Evolutionary conservation across 2,888 invertebrate species (phyloP), one percentile per base, ranked within the genome.

Genomic region (Stenolophus ochropezus): DNA sequence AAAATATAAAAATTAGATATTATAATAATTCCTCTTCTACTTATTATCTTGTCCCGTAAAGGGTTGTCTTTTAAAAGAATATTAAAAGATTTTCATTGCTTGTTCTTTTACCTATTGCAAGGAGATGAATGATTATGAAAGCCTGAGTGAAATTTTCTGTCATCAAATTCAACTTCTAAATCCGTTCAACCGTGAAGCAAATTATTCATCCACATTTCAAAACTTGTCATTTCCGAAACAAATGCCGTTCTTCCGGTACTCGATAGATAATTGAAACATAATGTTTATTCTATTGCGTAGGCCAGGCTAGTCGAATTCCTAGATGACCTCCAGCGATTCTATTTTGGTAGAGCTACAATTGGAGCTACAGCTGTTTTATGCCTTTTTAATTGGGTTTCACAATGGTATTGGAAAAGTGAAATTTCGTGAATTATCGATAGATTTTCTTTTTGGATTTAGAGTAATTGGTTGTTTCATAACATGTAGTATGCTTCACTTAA

Each of bases 181-280:
- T 11, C 21, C 21, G n/a, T 21, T 56, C 56, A 20, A 56, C 56
- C 56, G 11, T 56, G 56, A 56, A 20, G 20, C 16, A 56, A 20
- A 56, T 56, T 21, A 21, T 21, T 21, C 56, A 56, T 56, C 21
- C 11, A 56, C 20, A 21, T 20, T 21, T 56, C 21, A 20, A 56
- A 56, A 21, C 56, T 21, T 56, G 56, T 56, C 56, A 56, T 56
- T 56, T 56, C 56, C 56, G 56, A 56, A 56, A 21, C 11, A 21
- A 11, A 11, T 21, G 56, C 21, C 8, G 8, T 11, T 56, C 56
- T 56, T 56, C 56, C 56, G 56, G 56, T 56, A 20, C 56, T 20
- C 11, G 56, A 56, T 2, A 20, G 56, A 56, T 56, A 56, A 56
- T 21, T 56, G 56, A 56, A 56, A 20, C 56, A 56, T 18, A 53